Evolutionary conservation across 2,888 invertebrate species (phyloP).

Genomic region (Aelia acuminata): DNA sequence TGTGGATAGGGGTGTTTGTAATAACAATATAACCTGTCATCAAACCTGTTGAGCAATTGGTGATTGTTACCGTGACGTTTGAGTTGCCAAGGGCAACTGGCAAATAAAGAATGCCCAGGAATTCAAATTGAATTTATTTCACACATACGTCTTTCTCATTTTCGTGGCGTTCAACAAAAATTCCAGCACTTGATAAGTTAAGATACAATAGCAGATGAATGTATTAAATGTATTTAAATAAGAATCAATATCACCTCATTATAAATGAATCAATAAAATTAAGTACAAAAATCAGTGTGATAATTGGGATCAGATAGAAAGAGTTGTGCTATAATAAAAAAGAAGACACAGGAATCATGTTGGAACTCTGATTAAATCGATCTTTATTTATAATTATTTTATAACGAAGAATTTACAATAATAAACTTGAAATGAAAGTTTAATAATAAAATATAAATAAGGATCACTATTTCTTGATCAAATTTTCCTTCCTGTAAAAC

Average conservation of each 20-base stretch:
- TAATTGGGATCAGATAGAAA: neutral
- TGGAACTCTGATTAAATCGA: neutral
- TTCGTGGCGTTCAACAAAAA: neutral
- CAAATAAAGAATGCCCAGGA: constrained; percentile 17
- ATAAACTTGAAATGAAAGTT: neutral
- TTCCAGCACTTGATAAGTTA: neutral
- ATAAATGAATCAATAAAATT: neutral
- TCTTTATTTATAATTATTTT: neutral
- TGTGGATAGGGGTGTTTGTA: neutral
- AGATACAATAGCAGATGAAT: neutral
- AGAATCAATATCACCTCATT: neutral
- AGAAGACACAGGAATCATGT: neutral
- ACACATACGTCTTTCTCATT: neutral
- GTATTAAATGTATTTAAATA: neutral
- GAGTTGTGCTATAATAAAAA: neutral
- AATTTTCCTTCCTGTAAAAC: neutral
- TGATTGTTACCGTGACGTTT: constrained; percentile 30
- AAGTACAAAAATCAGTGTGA: neutral
- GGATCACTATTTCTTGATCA: neutral
- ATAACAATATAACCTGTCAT: constrained; percentile 34
- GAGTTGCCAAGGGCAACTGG: constrained; percentile 40
- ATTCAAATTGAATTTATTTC: constrained; percentile 14
- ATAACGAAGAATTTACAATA: neutral
- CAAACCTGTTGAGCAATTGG: constrained; percentile 48
- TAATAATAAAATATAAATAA: neutral